Percentiles rank a stretch among this genome's conserved stretches.
These are phyloP conservation scores for Thryonomys swinderianus DNA, from an alignment of 2,113 vertebrate species.

Conservation along the genomic window DNA sequence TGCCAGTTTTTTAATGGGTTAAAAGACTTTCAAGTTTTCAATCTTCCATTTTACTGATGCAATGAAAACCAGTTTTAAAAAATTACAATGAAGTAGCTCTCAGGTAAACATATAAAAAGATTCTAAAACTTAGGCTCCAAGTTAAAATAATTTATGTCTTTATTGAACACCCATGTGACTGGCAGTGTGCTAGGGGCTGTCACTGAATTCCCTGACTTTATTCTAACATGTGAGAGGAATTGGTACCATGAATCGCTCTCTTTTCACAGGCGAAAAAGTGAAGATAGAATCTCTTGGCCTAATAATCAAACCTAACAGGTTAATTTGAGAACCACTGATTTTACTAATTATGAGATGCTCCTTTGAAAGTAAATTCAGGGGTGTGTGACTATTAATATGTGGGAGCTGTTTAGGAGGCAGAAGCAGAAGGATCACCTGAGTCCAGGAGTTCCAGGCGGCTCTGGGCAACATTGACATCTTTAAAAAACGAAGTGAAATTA, in stretches of 20 bases:
- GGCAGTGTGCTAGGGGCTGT: background rate
- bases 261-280: background rate
- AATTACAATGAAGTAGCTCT: background rate
- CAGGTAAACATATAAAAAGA: background rate
- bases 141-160: slow-evolving; percentile 24
- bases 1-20: background rate
- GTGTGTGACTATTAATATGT: background rate
- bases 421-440: background rate
- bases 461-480: background rate
- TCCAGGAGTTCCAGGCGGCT: background rate
- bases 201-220: background rate
- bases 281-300: background rate
- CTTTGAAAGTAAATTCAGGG: background rate
- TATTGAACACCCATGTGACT: background rate
- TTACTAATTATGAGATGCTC: background rate
- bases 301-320: background rate
- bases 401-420: background rate
- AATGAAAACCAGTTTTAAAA: background rate
- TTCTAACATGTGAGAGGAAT: background rate
- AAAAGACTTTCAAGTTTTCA: background rate
- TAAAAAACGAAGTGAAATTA: background rate
- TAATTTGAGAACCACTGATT: background rate
- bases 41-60: background rate
- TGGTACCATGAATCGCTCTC: background rate
- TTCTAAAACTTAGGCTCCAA: background rate